A percentile compares a stretch with the other conserved stretches of the same genome.
Conservation (phyloP, 1,140 invertebrate species). For the Acromyrmex echinatior region DNA sequence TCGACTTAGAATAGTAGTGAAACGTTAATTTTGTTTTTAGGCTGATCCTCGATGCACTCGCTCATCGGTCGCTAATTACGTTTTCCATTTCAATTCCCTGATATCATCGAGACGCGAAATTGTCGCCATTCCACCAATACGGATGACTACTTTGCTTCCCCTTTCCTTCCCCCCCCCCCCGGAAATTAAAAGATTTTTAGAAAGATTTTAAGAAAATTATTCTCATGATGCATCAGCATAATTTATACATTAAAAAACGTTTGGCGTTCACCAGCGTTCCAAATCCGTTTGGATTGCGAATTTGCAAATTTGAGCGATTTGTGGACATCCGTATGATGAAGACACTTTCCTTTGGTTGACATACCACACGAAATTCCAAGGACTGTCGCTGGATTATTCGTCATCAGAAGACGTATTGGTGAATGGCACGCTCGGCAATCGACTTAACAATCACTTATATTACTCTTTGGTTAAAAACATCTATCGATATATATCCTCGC, state of each 20-base stretch:
- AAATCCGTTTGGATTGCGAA: not conserved
- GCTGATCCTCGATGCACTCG: slow-evolving; percentile 42
- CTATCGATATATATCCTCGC: slow-evolving; percentile 70
- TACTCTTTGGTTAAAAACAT: slow-evolving; percentile 86
- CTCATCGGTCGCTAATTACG: not conserved
- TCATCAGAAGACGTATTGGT: slow-evolving; percentile 62
- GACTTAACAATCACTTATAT: slow-evolving; percentile 77
- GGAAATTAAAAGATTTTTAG: slow-evolving; percentile 1
- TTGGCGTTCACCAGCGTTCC: not conserved
- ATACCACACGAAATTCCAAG: not conserved
- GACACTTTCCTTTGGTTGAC: not conserved
- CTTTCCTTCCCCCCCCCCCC: too few relatives aligned
- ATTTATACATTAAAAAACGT: slow-evolving; percentile 31
- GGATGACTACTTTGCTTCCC: not conserved
- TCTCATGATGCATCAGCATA: not conserved
- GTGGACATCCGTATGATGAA: slow-evolving; percentile 25
- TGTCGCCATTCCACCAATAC: slow-evolving; percentile 50
- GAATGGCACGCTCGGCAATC: slow-evolving; percentile 59
- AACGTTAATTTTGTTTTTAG: slow-evolving; percentile 54
- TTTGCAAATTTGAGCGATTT: slow-evolving; percentile 67
- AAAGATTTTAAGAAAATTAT: not conserved
- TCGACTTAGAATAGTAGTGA: slow-evolving; percentile 43
- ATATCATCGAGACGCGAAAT: slow-evolving; percentile 35
- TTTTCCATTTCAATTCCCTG: slow-evolving; percentile 34
- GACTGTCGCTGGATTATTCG: not conserved